Evolutionary conservation across 2,888 invertebrate species (phyloP).

Genomic region (Papilio elwesi): DNA sequence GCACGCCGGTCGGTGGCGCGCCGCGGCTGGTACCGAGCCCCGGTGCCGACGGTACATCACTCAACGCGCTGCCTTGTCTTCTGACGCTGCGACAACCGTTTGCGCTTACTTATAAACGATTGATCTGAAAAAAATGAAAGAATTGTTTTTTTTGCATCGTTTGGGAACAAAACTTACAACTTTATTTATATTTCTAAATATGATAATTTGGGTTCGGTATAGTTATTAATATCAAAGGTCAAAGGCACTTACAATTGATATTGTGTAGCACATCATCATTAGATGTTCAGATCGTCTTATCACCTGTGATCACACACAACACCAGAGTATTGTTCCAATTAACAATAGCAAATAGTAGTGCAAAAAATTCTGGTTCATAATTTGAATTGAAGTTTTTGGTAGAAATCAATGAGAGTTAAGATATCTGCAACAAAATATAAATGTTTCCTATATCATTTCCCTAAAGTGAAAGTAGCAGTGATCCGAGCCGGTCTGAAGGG

Average conservation of each 20-base stretch:
- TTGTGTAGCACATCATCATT: no score
- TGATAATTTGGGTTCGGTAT: no score
- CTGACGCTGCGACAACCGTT: slow-evolving; percentile 42
- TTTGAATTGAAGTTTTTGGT: background rate
- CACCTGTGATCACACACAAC: no score
- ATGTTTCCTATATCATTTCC: background rate
- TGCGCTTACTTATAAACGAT: slow-evolving; percentile 38
- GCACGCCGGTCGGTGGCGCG: slow-evolving; percentile 56
- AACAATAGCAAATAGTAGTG: no score
- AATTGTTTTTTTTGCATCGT: no score
- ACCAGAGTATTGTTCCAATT: no score
- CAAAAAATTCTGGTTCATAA: background rate
- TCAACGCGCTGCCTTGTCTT: slow-evolving; percentile 44
- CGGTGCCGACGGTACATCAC: slow-evolving; percentile 47
- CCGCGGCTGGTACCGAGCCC: slow-evolving; percentile 57
- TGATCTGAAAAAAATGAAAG: background rate
- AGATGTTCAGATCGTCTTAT: no score
- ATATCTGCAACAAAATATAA: background rate
- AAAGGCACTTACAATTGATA: no score
- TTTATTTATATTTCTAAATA: no score
- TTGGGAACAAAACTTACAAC: no score
- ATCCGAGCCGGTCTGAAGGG: slow-evolving; percentile 56
- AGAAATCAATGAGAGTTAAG: background rate
- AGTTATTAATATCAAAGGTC: no score
- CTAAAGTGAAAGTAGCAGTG: slow-evolving; percentile 40